phyloP scores from a whole-genome alignment of 2,888 invertebrate species.

The Caenorhabditis becei region DNA sequence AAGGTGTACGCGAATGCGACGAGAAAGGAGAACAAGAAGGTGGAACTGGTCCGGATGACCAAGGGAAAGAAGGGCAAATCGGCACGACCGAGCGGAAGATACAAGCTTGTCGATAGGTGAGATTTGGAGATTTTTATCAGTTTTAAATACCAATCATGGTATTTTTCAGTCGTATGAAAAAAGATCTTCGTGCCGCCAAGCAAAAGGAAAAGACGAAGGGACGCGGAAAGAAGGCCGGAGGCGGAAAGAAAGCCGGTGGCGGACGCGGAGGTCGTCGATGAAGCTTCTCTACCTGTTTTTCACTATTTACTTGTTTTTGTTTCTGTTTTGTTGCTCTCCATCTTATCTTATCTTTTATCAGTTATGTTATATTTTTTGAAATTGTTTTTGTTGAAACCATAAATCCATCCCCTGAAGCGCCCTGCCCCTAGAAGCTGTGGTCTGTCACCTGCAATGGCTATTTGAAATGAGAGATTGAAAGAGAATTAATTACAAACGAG shows the following conservation, averaged over 20 bases:
- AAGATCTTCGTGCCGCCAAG: conserved; percentile 67
- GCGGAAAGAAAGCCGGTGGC: not conserved
- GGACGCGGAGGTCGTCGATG: conserved; percentile 10
- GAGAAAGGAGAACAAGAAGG: conserved; percentile 88
- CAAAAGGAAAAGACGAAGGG: conserved; percentile 71
- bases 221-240: conserved; percentile 57
- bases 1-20: conserved; percentile 87
- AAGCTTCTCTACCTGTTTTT: conserved; percentile 15
- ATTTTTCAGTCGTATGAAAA: conserved; percentile 71
- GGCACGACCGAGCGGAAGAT: conserved; percentile 76
- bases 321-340: conserved; percentile 3
- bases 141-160: not conserved
- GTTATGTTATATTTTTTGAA: conserved; percentile 3
- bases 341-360: conserved; percentile 10
- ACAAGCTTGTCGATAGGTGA: conserved; percentile 73
- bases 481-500: not conserved
- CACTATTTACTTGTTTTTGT: conserved; percentile 18
- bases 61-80: conserved; percentile 84
- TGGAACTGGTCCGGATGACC: conserved; percentile 94
- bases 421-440: no score
- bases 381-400: conserved; percentile 28
- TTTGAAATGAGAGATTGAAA: conserved; percentile 13
- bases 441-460: conserved; percentile 19
- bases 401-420: no score
- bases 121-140: not conserved